phyloP scores from a whole-genome alignment of 2,888 invertebrate species.

The Branchinecta sandiegonensis region DNA sequence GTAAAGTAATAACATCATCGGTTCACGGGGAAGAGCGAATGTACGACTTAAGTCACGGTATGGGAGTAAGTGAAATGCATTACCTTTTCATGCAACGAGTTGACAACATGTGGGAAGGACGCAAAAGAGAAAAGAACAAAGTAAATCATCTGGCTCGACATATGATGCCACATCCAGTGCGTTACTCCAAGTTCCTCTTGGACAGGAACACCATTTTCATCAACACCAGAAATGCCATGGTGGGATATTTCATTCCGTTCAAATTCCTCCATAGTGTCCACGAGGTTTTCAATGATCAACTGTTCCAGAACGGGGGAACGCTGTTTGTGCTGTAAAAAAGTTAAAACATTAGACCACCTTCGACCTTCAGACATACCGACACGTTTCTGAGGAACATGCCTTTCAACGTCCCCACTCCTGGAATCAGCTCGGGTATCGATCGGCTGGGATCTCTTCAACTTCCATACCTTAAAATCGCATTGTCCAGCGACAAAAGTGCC shows the following conservation, averaged over 20 bases:
- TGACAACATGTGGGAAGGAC: slow-evolving; percentile 79
- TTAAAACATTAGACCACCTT: background rate
- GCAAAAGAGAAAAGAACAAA: slow-evolving; percentile 88
- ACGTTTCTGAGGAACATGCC: no score
- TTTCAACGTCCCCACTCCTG: no score
- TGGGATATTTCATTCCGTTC: slow-evolving; percentile 40
- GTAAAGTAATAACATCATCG: no score
- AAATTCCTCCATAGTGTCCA: slow-evolving; percentile 79
- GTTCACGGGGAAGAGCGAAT: no score
- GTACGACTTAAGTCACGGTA: no score
- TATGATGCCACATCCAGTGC: slow-evolving; percentile 79
- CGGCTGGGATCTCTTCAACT: no score
- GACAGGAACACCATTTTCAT: slow-evolving; percentile 42
- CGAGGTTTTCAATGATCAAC: slow-evolving; percentile 76
- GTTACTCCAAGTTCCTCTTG: slow-evolving; percentile 44
- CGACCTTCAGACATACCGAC: no score
- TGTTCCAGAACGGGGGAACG: slow-evolving; percentile 79
- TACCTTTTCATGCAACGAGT: slow-evolving; percentile 70
- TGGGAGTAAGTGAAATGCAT: no score
- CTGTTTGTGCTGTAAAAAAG: slow-evolving; percentile 50
- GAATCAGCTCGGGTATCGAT: no score
- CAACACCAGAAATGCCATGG: slow-evolving; percentile 31
- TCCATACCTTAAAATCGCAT: no score
- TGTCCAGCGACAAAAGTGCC: no score
- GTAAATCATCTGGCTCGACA: slow-evolving; percentile 86